Conservation (phyloP, 2,113 vertebrate genomes). For the Chiloscyllium plagiosum region DNA sequence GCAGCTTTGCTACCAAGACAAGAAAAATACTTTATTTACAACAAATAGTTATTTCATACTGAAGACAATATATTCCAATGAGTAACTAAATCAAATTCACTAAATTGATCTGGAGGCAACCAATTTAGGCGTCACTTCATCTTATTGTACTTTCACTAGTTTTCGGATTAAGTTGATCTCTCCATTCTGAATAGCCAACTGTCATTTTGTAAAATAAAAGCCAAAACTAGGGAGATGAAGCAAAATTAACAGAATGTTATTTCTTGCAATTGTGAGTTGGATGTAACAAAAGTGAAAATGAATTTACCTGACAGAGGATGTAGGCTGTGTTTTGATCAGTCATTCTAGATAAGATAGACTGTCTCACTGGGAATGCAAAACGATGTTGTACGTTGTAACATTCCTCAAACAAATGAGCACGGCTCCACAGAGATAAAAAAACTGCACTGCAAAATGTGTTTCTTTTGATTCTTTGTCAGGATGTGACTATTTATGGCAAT, state of each 20-base stretch:
- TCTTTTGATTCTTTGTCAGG: background rate
- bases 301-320: background rate
- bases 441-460: background rate
- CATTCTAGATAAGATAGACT: background rate
- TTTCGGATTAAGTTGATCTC: background rate
- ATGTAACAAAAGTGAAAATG: background rate
- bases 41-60: background rate
- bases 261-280: background rate
- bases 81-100: background rate
- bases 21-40: background rate
- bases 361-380: background rate
- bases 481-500: background rate
- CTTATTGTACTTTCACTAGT: background rate
- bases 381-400: background rate
- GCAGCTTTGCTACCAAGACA: background rate
- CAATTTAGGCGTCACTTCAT: background rate
- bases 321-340: background rate
- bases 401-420: background rate
- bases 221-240: background rate
- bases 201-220: background rate
- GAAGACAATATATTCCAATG: background rate
- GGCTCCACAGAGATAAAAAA: background rate
- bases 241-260: background rate
- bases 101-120: background rate
- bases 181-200: background rate